Evolutionary conservation across 2,113 vertebrate species (phyloP).

Genomic region (Addax nasomaculatus): DNA sequence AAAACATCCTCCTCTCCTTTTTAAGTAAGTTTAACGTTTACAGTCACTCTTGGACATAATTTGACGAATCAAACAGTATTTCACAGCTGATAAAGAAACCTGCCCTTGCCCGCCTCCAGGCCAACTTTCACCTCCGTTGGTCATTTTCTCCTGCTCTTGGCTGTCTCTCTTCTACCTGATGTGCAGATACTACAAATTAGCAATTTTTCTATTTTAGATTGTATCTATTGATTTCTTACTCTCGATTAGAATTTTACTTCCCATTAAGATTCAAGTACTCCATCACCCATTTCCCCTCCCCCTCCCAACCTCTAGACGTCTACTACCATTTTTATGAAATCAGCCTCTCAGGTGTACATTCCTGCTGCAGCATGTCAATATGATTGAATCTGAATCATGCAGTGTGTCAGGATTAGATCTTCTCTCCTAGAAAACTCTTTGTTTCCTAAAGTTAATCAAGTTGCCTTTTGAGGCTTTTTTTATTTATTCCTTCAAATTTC

Average conservation of each 20-base stretch:
- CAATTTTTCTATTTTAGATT: not conserved
- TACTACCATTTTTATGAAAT: not conserved
- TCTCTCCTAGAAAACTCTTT: not conserved
- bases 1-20: not conserved
- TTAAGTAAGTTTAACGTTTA: not conserved
- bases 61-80: not conserved
- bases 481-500: not conserved
- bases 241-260: not conserved
- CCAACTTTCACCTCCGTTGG: fast-evolving
- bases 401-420: not conserved
- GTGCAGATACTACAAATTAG: fast-evolving
- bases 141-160: not conserved
- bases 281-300: fast-evolving
- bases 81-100: not conserved
- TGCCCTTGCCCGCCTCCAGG: not conserved
- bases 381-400: not conserved
- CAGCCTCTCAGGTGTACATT: not conserved
- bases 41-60: not conserved
- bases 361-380: not conserved
- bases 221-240: not conserved
- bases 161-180: not conserved
- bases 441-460: not conserved
- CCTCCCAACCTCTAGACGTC: fast-evolving
- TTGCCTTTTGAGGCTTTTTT: not conserved
- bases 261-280: not conserved